Percentiles rank a stretch among this genome's conserved stretches.
Conservation (phyloP, 1,140 invertebrate species). For the Papilio glaucus region DNA sequence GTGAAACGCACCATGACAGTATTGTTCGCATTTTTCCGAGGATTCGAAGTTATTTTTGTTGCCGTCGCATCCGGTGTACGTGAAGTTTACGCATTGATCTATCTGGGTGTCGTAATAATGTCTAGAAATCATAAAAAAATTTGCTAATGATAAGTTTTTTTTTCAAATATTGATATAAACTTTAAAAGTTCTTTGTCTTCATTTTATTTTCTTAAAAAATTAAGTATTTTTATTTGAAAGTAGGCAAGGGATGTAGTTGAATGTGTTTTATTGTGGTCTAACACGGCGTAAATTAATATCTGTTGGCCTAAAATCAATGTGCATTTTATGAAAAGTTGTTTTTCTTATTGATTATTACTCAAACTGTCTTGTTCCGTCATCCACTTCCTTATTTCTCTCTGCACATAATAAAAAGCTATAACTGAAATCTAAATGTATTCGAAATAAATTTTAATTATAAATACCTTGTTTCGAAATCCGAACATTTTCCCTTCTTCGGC, state of each 20-base stretch:
- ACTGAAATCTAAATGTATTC: not conserved
- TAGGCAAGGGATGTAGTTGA: too few species aligned
- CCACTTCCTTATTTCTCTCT: too few species aligned
- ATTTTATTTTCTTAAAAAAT: too few species aligned
- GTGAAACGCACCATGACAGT: slow-evolving; percentile 7
- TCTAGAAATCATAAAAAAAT: slow-evolving; percentile 36
- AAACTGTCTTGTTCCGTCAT: not conserved
- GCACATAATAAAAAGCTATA: not conserved
- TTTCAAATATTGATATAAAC: not conserved
- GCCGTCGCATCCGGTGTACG: slow-evolving; percentile 40
- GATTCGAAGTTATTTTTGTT: slow-evolving; percentile 43
- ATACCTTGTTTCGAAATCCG: not conserved
- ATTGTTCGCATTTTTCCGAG: slow-evolving; percentile 25
- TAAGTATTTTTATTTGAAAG: too few species aligned
- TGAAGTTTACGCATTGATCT: slow-evolving; percentile 37
- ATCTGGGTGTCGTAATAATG: slow-evolving; percentile 43
- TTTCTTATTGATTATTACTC: too few species aligned
- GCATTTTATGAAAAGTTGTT: too few species aligned
- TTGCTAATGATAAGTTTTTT: not conserved
- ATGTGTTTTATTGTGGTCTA: too few species aligned
- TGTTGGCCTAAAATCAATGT: too few species aligned
- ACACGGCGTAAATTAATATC: too few species aligned
- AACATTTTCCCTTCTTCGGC: slow-evolving; percentile 16
- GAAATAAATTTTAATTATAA: slow-evolving; percentile 1
- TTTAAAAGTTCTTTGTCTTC: too few species aligned